phyloP scores from a whole-genome alignment of 2,888 invertebrate genomes.

The Pimpla rufipes region DNA sequence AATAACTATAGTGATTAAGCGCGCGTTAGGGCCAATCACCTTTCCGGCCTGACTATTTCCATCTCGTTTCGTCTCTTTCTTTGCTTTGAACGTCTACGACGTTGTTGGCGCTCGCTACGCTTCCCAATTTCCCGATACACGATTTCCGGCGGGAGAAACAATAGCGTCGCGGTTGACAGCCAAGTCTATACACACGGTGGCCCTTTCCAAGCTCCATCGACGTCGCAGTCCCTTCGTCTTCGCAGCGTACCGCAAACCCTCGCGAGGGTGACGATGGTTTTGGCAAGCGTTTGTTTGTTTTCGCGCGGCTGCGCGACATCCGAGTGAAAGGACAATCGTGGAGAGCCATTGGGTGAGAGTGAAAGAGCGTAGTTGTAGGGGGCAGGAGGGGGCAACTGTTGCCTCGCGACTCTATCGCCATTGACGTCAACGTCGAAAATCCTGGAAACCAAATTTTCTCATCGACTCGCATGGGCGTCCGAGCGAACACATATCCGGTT shows the following conservation, averaged over 20 bases:
- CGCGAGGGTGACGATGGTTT: constrained; percentile 36
- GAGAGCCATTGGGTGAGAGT: constrained; percentile 18
- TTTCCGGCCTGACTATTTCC: neutral
- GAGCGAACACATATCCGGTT: constrained; percentile 34
- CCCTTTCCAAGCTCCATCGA: constrained; percentile 1
- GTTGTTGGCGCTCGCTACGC: neutral
- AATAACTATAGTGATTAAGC: constrained; percentile 1
- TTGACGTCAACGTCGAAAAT: constrained; percentile 50
- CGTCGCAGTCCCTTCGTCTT: constrained; percentile 12
- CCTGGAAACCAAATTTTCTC: constrained; percentile 20
- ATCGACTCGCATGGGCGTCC: constrained; percentile 16
- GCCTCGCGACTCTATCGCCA: constrained; percentile 15
- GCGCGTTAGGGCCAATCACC: neutral
- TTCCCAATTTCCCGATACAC: constrained; percentile 16
- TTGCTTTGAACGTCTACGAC: neutral
- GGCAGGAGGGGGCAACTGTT: constrained; percentile 13
- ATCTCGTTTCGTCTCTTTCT: neutral
- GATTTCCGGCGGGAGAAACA: constrained; percentile 51
- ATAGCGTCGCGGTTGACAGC: constrained; percentile 44
- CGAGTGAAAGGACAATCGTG: constrained; percentile 54
- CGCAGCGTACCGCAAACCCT: neutral
- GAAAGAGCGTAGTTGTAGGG: too few species aligned
- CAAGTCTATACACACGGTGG: constrained; percentile 6
- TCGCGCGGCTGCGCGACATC: constrained; percentile 26
- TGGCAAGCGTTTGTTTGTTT: constrained; percentile 47